A percentile compares a stretch with the other conserved stretches of the same genome.
Conservation (phyloP, 1,140 invertebrate genomes). For the Maconellicoccus hirsutus region DNA sequence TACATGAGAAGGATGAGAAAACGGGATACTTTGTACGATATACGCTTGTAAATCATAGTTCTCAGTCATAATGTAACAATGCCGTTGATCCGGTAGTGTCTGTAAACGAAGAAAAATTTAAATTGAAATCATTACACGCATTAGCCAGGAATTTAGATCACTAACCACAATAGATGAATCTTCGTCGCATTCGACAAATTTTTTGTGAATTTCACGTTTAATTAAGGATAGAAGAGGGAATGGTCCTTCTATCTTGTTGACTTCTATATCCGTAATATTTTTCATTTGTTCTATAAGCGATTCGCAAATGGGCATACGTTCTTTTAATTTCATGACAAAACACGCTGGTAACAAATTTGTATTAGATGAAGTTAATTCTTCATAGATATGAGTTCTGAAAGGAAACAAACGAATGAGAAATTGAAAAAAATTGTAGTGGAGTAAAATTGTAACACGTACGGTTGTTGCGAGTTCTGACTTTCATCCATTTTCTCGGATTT, state of each 20-base stretch:
- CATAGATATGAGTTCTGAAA: slow-evolving; percentile 60
- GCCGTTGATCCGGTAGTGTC: slow-evolving; percentile 80
- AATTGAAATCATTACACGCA: background rate
- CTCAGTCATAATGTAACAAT: slow-evolving; percentile 87
- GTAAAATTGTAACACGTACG: background rate
- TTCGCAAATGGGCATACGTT: slow-evolving; percentile 70
- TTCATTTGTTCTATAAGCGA: slow-evolving; percentile 25
- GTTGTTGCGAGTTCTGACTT: slow-evolving; percentile 9
- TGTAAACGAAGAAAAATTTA: slow-evolving; percentile 38
- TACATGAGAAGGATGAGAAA: slow-evolving; percentile 89
- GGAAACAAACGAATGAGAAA: background rate
- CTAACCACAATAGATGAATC: slow-evolving; percentile 58
- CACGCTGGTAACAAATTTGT: slow-evolving; percentile 78
- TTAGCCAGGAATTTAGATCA: slow-evolving; percentile 29
- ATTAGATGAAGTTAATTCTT: slow-evolving; percentile 64
- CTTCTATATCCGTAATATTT: slow-evolving; percentile 23
- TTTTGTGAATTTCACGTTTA: slow-evolving; percentile 51
- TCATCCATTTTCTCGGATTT: slow-evolving; percentile 64
- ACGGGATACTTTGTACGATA: slow-evolving; percentile 70
- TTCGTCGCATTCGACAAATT: slow-evolving; percentile 55
- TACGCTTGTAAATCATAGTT: slow-evolving; percentile 64
- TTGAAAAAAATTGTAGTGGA: slow-evolving; percentile 24
- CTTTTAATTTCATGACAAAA: slow-evolving; percentile 75
- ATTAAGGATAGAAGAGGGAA: slow-evolving; percentile 63
- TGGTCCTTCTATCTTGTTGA: slow-evolving; percentile 43